These are phyloP conservation scores for Tichodroma muraria DNA, from an alignment of 2,113 vertebrate genomes.

Conservation along the genomic window DNA sequence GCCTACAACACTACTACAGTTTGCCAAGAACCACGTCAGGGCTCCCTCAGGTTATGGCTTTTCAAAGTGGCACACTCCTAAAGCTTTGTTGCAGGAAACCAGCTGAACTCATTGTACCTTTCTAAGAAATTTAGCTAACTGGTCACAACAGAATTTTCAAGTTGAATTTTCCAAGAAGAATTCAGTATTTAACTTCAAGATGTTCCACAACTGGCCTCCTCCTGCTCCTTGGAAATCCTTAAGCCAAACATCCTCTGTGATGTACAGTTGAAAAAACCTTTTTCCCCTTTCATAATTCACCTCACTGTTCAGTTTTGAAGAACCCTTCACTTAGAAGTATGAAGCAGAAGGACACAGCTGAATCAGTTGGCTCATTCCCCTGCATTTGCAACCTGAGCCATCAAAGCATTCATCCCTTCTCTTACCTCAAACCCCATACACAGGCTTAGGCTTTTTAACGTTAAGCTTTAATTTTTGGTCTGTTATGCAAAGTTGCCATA, in stretches of 20 bases:
- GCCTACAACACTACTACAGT: background rate
- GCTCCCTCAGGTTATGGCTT: background rate
- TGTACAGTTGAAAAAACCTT: background rate
- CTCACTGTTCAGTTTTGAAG: background rate
- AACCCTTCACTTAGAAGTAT: background rate
- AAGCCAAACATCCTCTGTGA: background rate
- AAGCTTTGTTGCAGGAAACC: background rate
- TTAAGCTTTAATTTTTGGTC: background rate
- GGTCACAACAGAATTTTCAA: background rate
- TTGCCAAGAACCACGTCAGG: background rate
- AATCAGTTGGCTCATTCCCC: background rate
- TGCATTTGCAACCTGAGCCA: background rate
- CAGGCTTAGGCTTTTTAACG: background rate
- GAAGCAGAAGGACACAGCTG: background rate
- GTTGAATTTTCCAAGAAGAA: background rate
- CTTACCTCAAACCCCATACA: background rate
- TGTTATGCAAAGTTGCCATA: background rate
- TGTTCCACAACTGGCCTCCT: background rate
- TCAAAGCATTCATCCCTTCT: background rate
- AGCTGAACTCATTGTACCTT: background rate
- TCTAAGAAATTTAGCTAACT: background rate
- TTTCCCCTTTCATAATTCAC: background rate
- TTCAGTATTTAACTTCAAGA: background rate
- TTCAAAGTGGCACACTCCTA: background rate
- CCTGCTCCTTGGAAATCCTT: background rate